Evolutionary conservation across 2,797 vertebrate species (phyloP).

Genomic region (Poecilia picta): DNA sequence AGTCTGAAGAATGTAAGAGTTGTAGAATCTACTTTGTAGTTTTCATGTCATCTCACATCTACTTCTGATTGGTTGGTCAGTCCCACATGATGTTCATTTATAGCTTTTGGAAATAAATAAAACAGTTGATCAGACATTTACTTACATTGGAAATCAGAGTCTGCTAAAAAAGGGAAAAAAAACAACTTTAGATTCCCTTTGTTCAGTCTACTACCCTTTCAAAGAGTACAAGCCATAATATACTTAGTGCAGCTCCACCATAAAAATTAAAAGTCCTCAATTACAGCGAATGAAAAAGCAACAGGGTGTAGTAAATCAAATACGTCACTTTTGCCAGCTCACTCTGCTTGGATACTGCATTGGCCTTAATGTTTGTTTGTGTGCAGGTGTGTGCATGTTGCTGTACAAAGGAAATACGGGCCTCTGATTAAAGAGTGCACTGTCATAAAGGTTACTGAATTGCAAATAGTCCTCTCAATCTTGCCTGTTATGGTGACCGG

Average conservation of each 20-base stretch:
- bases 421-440: slow-evolving; percentile 99
- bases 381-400: slow-evolving; percentile 86
- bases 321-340: slow-evolving; percentile 87
- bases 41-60: background rate
- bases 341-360: slow-evolving; percentile 90
- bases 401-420: slow-evolving; percentile 95
- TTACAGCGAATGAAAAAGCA: slow-evolving; percentile 92
- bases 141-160: background rate
- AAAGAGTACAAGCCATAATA: slow-evolving; percentile 83
- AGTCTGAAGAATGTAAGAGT: background rate
- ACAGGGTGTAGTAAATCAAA: slow-evolving; percentile 87
- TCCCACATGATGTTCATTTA: no score
- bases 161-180: background rate
- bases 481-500: slow-evolving; percentile 97
- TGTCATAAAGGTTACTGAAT: slow-evolving; percentile 99
- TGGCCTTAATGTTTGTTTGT: slow-evolving; percentile 86
- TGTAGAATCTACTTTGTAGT: background rate
- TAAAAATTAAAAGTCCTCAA: slow-evolving; percentile 93
- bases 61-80: background rate
- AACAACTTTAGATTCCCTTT: background rate
- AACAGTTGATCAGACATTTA: background rate
- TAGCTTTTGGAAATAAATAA: background rate
- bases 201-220: slow-evolving; percentile 46
- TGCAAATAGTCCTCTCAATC: slow-evolving; percentile 99
- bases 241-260: slow-evolving; percentile 88